These are phyloP conservation scores for Euspilapteryx auroguttella DNA, from an alignment of 2,888 invertebrate species.

Conservation along the genomic window DNA sequence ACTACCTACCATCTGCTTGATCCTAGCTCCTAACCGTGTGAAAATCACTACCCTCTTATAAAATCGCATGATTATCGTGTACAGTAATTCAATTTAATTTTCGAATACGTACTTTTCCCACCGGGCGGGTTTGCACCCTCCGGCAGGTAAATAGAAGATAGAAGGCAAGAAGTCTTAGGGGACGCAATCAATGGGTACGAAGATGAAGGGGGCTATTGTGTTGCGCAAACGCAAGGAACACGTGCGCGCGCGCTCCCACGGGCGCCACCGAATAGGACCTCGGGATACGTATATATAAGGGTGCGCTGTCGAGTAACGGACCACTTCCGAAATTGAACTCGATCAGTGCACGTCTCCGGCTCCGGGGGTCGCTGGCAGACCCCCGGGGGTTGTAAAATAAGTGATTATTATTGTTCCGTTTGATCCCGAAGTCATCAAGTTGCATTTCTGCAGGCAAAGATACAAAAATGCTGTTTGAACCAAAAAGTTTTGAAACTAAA, in stretches of 20 bases:
- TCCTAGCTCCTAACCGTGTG: slow-evolving; percentile 34
- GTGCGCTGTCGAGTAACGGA: slow-evolving; percentile 15
- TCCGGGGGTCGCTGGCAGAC: slow-evolving; percentile 28
- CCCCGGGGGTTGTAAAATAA: slow-evolving; percentile 21
- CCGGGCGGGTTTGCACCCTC: slow-evolving; percentile 49
- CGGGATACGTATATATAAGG: slow-evolving; percentile 37
- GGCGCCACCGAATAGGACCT: slow-evolving; percentile 26
- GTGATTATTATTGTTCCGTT: too few relatives aligned
- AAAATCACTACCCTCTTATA: slow-evolving; percentile 36
- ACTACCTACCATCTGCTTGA: slow-evolving; percentile 20
- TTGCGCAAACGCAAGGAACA: slow-evolving; percentile 46
- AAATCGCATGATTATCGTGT: slow-evolving; percentile 29
- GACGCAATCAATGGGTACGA: slow-evolving; percentile 41
- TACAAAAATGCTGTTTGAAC: too few relatives aligned
- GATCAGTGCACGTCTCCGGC: slow-evolving; percentile 30
- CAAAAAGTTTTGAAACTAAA: too few relatives aligned
- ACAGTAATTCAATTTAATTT: slow-evolving; percentile 45
- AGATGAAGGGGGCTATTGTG: slow-evolving; percentile 46
- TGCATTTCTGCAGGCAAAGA: too few relatives aligned
- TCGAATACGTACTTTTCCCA: slow-evolving; percentile 42
- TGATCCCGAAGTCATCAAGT: slow-evolving; percentile 1
- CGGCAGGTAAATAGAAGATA: slow-evolving; percentile 48
- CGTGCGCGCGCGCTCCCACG: slow-evolving; percentile 51
- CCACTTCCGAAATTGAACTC: slow-evolving; percentile 33
- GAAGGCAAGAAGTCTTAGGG: slow-evolving; percentile 47